Evolutionary conservation across 2,888 invertebrate genomes (phyloP).

Genomic region (Tenthredo mesomela): DNA sequence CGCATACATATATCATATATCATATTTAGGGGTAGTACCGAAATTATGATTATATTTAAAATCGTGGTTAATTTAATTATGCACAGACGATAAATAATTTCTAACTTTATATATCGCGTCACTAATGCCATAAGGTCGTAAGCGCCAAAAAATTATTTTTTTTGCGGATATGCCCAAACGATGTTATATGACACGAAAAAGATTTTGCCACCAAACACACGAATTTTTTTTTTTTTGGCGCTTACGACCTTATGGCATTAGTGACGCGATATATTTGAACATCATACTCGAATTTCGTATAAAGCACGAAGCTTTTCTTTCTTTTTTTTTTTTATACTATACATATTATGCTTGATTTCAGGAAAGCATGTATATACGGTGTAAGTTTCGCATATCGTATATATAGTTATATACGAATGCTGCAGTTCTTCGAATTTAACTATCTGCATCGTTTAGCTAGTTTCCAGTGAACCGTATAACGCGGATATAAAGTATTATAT

Average conservation of each 20-base stretch:
- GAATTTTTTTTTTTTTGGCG: too few species aligned
- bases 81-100: neutral
- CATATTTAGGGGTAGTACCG: neutral
- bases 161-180: too few species aligned
- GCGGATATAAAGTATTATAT: neutral
- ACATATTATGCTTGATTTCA: neutral
- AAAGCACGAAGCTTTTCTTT: neutral
- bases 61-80: neutral
- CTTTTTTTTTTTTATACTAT: neutral
- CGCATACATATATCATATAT: neutral
- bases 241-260: too few species aligned
- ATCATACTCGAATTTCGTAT: too few species aligned
- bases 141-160: too few species aligned
- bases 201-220: too few species aligned
- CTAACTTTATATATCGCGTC: too few species aligned
- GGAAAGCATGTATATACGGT: neutral
- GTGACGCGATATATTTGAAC: neutral
- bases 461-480: neutral
- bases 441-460: neutral
- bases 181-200: too few species aligned
- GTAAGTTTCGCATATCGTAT: neutral
- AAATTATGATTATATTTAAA: neutral
- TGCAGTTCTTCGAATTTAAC: neutral
- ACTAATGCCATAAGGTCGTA: too few species aligned
- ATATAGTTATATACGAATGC: neutral